Evolutionary conservation across 2,888 invertebrate genomes (phyloP).

Genomic region (Lymantria dispar): DNA sequence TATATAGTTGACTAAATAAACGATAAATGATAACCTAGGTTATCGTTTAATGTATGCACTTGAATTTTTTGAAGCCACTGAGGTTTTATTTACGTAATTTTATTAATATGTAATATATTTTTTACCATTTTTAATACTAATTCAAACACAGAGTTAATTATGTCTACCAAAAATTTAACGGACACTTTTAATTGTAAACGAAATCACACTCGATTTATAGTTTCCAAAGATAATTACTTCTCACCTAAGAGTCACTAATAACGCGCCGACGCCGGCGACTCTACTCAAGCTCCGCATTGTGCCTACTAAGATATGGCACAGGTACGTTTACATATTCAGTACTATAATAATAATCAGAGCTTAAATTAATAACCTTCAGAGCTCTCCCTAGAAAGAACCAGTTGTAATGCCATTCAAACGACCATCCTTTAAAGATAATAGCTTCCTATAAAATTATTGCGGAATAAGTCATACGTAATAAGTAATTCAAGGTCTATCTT

Average conservation of each 20-base stretch:
- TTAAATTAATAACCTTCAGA: slow-evolving; percentile 52
- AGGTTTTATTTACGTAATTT: too few species aligned
- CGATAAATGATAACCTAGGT: too few species aligned
- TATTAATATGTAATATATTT: too few species aligned
- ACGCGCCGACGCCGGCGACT: slow-evolving; percentile 64
- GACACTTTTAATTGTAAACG: too few species aligned
- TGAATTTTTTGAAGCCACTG: too few species aligned
- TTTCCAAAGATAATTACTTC: slow-evolving; percentile 1
- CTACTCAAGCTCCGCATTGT: slow-evolving; percentile 71
- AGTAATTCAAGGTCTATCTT: background rate
- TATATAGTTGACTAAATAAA: too few species aligned
- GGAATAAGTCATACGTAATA: background rate
- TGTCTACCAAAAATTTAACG: too few species aligned
- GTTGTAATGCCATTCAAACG: slow-evolving; percentile 19
- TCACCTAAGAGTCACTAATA: slow-evolving; percentile 67
- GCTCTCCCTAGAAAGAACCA: slow-evolving; percentile 43
- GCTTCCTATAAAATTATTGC: slow-evolving; percentile 4
- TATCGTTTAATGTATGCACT: too few species aligned
- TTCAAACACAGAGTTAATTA: too few species aligned
- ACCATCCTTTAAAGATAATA: slow-evolving; percentile 11
- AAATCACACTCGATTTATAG: slow-evolving; percentile 1
- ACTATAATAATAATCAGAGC: slow-evolving; percentile 42
- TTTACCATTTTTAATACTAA: background rate
- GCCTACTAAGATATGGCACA: slow-evolving; percentile 59
- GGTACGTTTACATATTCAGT: slow-evolving; percentile 45